Base-by-base conservation (phyloP, 2,113 vertebrate genomes). In the Taurulus bubalis region DNA sequence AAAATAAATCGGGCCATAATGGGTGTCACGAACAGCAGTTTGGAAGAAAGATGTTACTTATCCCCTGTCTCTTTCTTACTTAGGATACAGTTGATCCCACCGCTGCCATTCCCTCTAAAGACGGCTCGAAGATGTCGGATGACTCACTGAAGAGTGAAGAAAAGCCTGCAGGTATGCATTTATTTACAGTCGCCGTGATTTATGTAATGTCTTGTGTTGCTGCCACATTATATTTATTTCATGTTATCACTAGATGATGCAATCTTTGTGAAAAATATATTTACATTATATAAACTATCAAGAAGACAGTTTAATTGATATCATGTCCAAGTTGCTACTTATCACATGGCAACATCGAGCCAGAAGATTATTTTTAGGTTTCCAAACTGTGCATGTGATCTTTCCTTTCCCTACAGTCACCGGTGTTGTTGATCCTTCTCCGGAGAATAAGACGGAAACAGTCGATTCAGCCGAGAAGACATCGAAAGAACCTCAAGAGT, bases 131-230 rank as follows among this genome's bases (percentile, higher is more conserved):
- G 73, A 75, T 42, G 51, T 71, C 87, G 53, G 75, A 78, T 22
- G 60, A 51, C 28, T 26, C 63, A 16, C 80, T 73, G 58, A 80
- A 83, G 51, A n/a, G 47, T 80, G 83, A 91, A 64, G 76, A 87
- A 65, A 92, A 89, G 32, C 74, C 87, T 62, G 30, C 67, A 73
- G 90, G 93, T 94, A 70, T 83, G 60, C 20, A 7, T 75, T 67
- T 30, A 15, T 56, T 56, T 71, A 0, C n/a, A 18, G 5, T 45
- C 36, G 7, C 4, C 2, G 18, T 36, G 24, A 55, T 36, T 49
- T 20, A 47, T 47, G 20, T 49, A 22, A 49, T 18, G n/a, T 24
- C 51, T 55, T 11, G 16, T 58, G 24, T 58, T 58, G 34, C 34
- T 34, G 58, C 20, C 30, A 2, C 58, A 9, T 60, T 55, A 22